Percentiles rank a stretch among this genome's conserved stretches.
These are phyloP conservation scores for Eolophus roseicapilla DNA, from an alignment of 2,113 vertebrate genomes.

Conservation along the genomic window DNA sequence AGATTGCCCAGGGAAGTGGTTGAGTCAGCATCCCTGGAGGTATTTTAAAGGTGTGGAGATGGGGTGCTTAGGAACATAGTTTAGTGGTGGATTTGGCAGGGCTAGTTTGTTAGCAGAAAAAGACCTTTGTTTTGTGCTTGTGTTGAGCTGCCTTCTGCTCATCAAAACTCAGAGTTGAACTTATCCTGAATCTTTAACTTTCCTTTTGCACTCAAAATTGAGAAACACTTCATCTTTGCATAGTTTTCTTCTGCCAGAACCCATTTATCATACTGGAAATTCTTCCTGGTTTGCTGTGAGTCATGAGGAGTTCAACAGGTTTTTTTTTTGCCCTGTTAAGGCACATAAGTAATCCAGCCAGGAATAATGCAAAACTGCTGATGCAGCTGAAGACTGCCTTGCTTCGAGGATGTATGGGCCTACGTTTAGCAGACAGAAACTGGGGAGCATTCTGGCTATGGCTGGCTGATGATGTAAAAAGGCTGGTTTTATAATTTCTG, in stretches of 20 bases:
- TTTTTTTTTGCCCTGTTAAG: background rate
- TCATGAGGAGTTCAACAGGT: background rate
- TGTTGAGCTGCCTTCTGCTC: background rate
- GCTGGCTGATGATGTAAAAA: background rate
- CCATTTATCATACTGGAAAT: background rate
- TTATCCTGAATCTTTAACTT: background rate
- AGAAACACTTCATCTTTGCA: background rate
- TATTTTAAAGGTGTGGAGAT: background rate
- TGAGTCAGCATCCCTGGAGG: background rate
- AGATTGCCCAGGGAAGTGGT: background rate
- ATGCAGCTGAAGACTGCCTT: background rate
- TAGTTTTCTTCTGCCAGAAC: background rate
- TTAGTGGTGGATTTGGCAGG: background rate
- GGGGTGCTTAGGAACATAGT: background rate
- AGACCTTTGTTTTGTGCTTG: background rate
- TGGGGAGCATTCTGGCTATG: background rate
- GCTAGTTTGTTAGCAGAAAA: background rate
- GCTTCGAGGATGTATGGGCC: fast-evolving
- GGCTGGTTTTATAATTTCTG: background rate
- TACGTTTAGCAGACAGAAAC: background rate
- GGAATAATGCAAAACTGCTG: background rate
- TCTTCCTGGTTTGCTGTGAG: background rate
- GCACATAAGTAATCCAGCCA: background rate
- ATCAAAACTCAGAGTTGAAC: background rate
- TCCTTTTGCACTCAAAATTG: background rate